Base-by-base conservation (phyloP, 2,797 vertebrate genomes). In the Myiotriccus ornatus region DNA sequence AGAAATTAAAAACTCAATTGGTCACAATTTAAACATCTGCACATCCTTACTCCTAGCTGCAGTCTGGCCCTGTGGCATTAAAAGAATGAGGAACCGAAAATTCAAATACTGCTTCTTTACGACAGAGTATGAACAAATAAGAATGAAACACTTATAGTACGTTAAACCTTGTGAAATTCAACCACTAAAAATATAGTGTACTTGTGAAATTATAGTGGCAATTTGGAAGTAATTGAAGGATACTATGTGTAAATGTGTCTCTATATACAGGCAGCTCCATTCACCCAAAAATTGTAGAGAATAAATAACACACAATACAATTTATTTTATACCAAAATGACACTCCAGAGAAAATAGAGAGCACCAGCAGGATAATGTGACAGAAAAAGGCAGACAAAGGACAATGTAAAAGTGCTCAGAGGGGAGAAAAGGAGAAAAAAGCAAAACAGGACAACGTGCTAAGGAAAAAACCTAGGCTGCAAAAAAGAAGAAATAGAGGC, bases 341-440 rank as follows among this genome's bases (percentile, higher is more conserved):
- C 62, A 94, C 92, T 75, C 43, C 44, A 88, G 79, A 94, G 83
- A 92, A 92, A 96, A 95, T 28, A 62, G 16, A 92, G 59, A 85
- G 85, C 32, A 90, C 63, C 78, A 92, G 25, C 55, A 49, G 44
- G 35, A 89, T 75, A 92, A 78, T 85, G 18, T 94, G 82, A 76
- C 94, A 93, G 90, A 73, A 93, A 95, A 96, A 96, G 84, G 47
- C 87, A 96, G 75, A 85, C 53, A 92, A 92, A 96, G 89, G 90
- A 92, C 87, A 89, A 22, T 22, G 11, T 77, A 65, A 87, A 94
- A 95, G 87, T 73, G 57, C 50, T 69, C 25, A 6, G 9, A 6
- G 7, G 44, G 23, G 3, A 56, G 49, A 22, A 78, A 63, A 82
- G 55, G 73, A 94, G 44, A 62, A 44, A 86, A 16, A 60, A 46